Conservation (phyloP, 2,888 invertebrate genomes). For the Coelogynopora nodosa region DNA sequence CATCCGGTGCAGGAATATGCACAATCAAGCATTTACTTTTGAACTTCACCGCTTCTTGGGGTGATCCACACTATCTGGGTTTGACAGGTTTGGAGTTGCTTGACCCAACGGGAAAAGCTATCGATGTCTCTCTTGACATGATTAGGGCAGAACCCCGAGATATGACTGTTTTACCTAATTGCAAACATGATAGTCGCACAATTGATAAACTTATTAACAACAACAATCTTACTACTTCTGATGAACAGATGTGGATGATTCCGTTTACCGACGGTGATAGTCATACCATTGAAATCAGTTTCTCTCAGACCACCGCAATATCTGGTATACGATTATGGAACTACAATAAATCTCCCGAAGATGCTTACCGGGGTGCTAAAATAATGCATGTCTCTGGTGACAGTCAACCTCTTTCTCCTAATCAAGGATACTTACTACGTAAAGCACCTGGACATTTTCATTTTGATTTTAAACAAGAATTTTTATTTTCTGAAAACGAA, state of each 20-base stretch:
- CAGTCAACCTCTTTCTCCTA: slow-evolving; percentile 58
- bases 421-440: slow-evolving; percentile 66
- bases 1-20: neutral
- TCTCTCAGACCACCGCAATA: slow-evolving; percentile 52
- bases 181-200: slow-evolving; percentile 58
- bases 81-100: slow-evolving; percentile 63
- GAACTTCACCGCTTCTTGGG: slow-evolving; percentile 64
- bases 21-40: slow-evolving; percentile 52
- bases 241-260: slow-evolving; percentile 66
- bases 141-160: slow-evolving; percentile 64
- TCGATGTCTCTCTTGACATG: slow-evolving; percentile 54
- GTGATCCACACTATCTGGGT: slow-evolving; percentile 62
- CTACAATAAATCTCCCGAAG: slow-evolving; percentile 73
- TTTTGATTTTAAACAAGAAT: slow-evolving; percentile 74
- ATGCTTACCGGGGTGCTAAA: slow-evolving; percentile 63
- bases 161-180: slow-evolving; percentile 55
- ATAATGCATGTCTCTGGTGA: slow-evolving; percentile 53
- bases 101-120: slow-evolving; percentile 58
- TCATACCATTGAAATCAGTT: slow-evolving; percentile 55
- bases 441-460: slow-evolving; percentile 73
- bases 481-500: slow-evolving; percentile 56
- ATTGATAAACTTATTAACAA: slow-evolving; percentile 68
- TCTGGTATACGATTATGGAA: slow-evolving; percentile 73
- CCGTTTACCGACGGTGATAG: slow-evolving; percentile 56
- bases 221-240: slow-evolving; percentile 69